Conservation (phyloP, 2,797 vertebrate genomes). For the Catamblyrhynchus diadema region DNA sequence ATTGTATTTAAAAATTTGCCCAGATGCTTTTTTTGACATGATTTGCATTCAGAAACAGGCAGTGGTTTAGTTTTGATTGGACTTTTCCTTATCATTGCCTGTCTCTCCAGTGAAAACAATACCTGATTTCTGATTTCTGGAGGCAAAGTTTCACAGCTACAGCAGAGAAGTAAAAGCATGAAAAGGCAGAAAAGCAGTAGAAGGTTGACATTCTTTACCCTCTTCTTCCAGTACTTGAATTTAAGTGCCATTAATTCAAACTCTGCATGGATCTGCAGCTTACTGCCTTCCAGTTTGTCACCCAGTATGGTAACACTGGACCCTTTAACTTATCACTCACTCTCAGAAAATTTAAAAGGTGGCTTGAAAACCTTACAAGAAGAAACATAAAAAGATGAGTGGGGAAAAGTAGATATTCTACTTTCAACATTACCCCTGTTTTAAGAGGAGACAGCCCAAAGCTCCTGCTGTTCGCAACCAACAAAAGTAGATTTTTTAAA, state of each 20-base stretch:
- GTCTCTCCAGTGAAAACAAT: not conserved
- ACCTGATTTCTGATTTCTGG: not conserved
- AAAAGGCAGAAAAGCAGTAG: not conserved
- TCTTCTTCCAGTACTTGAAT: not conserved
- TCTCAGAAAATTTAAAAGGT: not conserved
- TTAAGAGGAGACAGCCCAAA: not conserved
- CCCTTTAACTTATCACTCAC: not conserved
- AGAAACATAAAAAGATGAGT: not conserved
- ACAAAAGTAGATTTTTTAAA: rapidly evolving
- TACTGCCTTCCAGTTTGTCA: not conserved
- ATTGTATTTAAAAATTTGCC: not conserved
- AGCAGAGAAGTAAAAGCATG: not conserved
- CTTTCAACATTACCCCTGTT: not conserved
- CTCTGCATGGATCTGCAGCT: not conserved
- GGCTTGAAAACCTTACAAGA: not conserved
- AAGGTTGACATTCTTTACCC: not conserved
- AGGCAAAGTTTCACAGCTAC: not conserved
- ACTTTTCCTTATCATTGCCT: not conserved
- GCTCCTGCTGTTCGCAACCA: not conserved
- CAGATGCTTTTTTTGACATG: not conserved
- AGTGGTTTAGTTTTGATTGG: not conserved
- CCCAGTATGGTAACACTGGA: not conserved
- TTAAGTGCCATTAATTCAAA: not conserved
- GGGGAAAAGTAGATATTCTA: not conserved
- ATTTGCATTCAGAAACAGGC: not conserved